A percentile compares a stretch with the other conserved stretches of the same genome.
phyloP scores from a whole-genome alignment of 2,113 vertebrate genomes.

The Castor canadensis region DNA sequence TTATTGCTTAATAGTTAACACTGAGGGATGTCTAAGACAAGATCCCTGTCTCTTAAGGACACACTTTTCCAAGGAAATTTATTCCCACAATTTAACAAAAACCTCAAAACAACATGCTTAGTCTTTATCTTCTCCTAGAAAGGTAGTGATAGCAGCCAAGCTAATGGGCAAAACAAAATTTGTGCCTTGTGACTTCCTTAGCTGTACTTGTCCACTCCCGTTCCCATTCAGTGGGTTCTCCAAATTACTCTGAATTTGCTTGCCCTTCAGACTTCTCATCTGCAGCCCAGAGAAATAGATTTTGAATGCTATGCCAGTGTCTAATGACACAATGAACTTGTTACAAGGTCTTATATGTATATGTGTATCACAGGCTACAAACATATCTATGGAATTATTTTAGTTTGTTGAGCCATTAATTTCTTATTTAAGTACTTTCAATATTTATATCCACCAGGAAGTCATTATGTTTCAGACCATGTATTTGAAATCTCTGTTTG shows the following conservation, averaged over 20 bases:
- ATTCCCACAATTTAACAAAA: background rate
- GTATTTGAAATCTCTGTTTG: conserved; percentile 49
- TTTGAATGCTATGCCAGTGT: background rate
- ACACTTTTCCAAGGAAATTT: background rate
- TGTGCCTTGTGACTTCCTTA: background rate
- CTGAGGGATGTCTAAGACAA: background rate
- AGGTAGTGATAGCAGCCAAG: background rate
- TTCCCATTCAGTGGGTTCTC: background rate
- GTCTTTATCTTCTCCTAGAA: background rate
- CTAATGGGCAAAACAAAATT: background rate
- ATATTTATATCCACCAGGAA: background rate
- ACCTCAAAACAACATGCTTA: background rate
- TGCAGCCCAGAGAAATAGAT: background rate
- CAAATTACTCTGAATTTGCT: background rate
- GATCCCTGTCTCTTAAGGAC: background rate
- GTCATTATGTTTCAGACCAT: conserved; percentile 19
- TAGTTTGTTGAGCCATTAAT: conserved; percentile 21
- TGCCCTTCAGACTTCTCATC: background rate
- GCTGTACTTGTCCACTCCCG: background rate
- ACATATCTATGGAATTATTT: conserved; percentile 27
- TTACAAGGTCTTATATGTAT: conserved; percentile 10
- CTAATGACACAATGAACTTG: background rate
- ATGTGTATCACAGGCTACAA: conserved; percentile 25
- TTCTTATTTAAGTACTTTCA: background rate
- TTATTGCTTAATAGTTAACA: background rate